These are phyloP conservation scores for Syrista parreyssii DNA, from an alignment of 2,888 invertebrate genomes.

Conservation along the genomic window DNA sequence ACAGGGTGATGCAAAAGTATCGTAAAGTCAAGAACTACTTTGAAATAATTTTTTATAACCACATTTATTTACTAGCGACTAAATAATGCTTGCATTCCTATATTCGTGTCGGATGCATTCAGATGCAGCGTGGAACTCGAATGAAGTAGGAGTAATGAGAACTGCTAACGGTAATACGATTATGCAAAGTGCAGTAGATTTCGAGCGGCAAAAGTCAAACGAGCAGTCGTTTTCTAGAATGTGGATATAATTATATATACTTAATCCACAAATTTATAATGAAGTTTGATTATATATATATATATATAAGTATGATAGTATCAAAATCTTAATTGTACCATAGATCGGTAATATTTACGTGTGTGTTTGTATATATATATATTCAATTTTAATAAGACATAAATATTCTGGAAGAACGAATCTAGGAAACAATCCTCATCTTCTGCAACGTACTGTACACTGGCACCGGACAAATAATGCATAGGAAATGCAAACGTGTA, in stretches of 20 bases:
- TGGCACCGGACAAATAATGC: slow-evolving; percentile 53
- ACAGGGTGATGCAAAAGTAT: background rate
- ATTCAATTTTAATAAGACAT: background rate
- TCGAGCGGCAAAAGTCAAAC: background rate
- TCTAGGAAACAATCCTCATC: background rate
- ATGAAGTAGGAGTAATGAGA: background rate
- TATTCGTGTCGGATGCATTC: background rate
- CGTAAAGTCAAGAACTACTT: background rate
- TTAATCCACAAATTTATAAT: background rate
- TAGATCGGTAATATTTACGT: slow-evolving; percentile 14
- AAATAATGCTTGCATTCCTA: background rate
- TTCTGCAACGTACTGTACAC: slow-evolving; percentile 43
- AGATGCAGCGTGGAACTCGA: background rate
- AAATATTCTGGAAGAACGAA: background rate
- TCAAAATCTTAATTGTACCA: background rate
- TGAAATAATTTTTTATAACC: background rate
- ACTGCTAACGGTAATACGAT: background rate
- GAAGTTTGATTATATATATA: background rate
- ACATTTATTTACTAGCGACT: background rate
- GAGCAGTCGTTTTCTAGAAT: background rate
- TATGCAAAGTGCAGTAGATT: background rate
- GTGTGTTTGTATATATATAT: slow-evolving; percentile 14
- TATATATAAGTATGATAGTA: background rate
- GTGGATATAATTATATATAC: background rate
- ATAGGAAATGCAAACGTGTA: slow-evolving; percentile 58